These are phyloP conservation scores for Sapayoa aenigma DNA, from an alignment of 2,113 vertebrate species.

Conservation along the genomic window DNA sequence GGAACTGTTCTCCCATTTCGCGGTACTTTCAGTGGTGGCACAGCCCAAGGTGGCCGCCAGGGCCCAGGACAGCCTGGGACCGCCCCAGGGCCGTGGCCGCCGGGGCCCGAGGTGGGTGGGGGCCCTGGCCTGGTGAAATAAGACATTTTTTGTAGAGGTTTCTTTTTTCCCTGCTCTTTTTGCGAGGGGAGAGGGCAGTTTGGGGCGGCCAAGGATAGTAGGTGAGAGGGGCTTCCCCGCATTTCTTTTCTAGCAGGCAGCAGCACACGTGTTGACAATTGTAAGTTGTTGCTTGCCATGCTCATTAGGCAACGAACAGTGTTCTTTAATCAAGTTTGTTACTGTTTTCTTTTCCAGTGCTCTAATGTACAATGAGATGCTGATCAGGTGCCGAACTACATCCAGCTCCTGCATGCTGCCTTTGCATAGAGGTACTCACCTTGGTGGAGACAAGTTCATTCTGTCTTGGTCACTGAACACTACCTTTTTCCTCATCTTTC, in stretches of 20 bases:
- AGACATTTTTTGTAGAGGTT: too few relatives aligned
- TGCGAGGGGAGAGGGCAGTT: too few relatives aligned
- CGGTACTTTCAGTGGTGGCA: too few relatives aligned
- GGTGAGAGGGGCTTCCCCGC: too few relatives aligned
- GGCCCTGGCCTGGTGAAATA: too few relatives aligned
- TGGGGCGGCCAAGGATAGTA: too few relatives aligned
- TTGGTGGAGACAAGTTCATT: not conserved
- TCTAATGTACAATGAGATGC: not conserved
- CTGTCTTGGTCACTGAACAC: not conserved
- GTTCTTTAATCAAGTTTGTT: not conserved
- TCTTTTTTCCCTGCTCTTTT: too few relatives aligned
- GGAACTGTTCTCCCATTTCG: too few relatives aligned
- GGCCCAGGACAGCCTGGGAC: too few relatives aligned
- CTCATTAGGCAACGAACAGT: not conserved
- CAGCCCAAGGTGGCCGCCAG: too few relatives aligned
- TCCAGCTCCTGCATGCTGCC: not conserved
- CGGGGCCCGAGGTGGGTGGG: too few relatives aligned
- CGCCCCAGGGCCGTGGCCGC: too few relatives aligned
- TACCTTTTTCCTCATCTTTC: not conserved
- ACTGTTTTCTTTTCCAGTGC: not conserved
- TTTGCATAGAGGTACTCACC: not conserved
- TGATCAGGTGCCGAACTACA: not conserved
- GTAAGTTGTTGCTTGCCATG: not conserved
- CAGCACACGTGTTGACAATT: not conserved
- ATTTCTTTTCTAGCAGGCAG: not conserved